Conservation (phyloP, 1,140 invertebrate species). For the Protaetia brevitarsis region DNA sequence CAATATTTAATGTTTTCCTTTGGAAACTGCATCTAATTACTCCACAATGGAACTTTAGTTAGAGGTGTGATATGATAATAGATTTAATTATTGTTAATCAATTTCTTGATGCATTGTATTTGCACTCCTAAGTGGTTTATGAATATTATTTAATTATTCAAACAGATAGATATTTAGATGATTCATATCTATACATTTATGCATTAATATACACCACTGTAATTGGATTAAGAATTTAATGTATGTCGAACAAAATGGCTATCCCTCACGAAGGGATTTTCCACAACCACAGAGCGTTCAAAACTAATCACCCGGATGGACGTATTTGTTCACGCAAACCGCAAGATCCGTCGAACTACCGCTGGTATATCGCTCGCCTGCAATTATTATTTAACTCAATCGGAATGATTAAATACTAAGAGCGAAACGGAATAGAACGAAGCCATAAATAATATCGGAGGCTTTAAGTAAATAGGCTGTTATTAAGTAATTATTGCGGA, state of each 20-base stretch:
- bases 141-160: too few species aligned
- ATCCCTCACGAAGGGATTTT: not conserved
- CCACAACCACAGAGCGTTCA: not conserved
- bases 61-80: too few species aligned
- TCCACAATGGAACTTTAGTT: too few species aligned
- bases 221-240: not conserved
- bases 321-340: slow-evolving; percentile 15
- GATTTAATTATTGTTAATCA: too few species aligned
- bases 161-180: too few species aligned
- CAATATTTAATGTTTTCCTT: too few species aligned
- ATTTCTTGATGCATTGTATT: too few species aligned
- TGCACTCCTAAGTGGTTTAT: too few species aligned
- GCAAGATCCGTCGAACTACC: not conserved
- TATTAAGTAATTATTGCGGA: slow-evolving; percentile 22
- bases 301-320: not conserved
- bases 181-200: too few species aligned
- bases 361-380: not conserved
- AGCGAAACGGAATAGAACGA: not conserved
- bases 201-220: too few species aligned
- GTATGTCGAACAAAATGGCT: not conserved
- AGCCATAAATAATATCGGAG: slow-evolving; percentile 20
- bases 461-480: slow-evolving; percentile 20
- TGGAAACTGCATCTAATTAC: too few species aligned
- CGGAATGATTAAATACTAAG: slow-evolving; percentile 17
- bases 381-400: not conserved